Evolutionary conservation across 2,113 vertebrate species (phyloP), one percentile per base, ranked within the genome.

Genomic region (Pangasianodon hypophthalmus): DNA sequence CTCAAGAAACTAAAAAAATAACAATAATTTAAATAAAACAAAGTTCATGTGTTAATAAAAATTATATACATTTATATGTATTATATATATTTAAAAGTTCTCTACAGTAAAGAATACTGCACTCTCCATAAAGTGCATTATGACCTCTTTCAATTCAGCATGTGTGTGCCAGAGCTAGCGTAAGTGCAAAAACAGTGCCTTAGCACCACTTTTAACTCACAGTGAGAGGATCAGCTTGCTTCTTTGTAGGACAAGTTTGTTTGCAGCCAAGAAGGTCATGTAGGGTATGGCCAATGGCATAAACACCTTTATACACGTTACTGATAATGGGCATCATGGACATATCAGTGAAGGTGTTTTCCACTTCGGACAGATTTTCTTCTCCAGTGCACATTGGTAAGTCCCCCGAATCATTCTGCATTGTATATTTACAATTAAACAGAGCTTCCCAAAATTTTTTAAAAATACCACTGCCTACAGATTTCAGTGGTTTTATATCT

Each of bases 401-500:
- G 9, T 3, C 79, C 10, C 8, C 60, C 8, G 87, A 67, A 54
- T 84, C 9, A 84, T 88, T 88, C 13, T 82, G 58, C 3, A 11
- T 14, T 29, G 0, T 54, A 54, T 83, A 88, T 88, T 54, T 88
- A 89, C 93, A 94, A 8, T 84, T 52, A 86, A 94, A 93, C 13
- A 29, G 37, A 1, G 88, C 87, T 79, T 94, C 92, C 93, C 93
- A 93, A 29, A 94, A 93, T 79, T 93, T 88, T 21, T 46, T 93
- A 32, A 91, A 64, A 8, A 92, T 88, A 4, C 48, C 87, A 64
- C 86, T 89, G 26, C 67, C 81, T 67, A 93, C 77, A 18, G 91
- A 95, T 73, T 90, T 95, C 94, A 77, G 94, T 94, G 93, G 95
- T 54, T 94, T 93, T 21, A 95, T 91, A 77, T 96, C 79, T 64